Base-by-base conservation (phyloP, 2,113 vertebrate species). In the Phalacrocorax carbo region DNA sequence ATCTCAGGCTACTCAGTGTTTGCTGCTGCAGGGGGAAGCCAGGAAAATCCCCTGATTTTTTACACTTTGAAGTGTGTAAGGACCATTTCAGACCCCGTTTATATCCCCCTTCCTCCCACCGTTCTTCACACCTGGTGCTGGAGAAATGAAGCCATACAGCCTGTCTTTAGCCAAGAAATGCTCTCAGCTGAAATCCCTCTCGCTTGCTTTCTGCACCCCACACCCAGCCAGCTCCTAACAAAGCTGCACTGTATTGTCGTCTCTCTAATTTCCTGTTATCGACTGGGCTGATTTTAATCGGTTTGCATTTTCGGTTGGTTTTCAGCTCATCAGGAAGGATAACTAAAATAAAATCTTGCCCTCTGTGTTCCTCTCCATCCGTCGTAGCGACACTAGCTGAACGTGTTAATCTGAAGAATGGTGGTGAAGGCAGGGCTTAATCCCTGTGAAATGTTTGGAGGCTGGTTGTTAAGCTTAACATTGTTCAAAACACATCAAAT, bases 261-360 rank as follows among this genome's bases (percentile, higher is more conserved):
- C 65, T 49, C 64, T 82, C 72, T 62, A 73, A 66, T 94, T 96
- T 92, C 84, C 81, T 61, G 0, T 61, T 79, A 73, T 82, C 10
- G 4, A 1, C 29, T 36, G 70, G 82, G 52, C 78, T 93, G 81
- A 54, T 89, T 95, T 89, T 93, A 95, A 89, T 76, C 93, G 70
- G 30, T 61, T 85, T 85, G 83, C 62, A 42, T 93, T 97, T 96
- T 89, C 87, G 57, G 44, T 84, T 95, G 76, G 26, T 94, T 97
- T 95, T 91, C 70, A 89, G 58, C 80, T 96, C 86, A 82, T 95
- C 77, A 66, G 78, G 91, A 96, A 92, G 66, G 58, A 69, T 91
- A 92, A 92, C 90, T 96, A 80, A 72, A 79, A 85, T 65, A 85
- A 94, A 92, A 68, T 60, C 36, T 30, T 91, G 77, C 80, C 70